Base-by-base conservation (phyloP, 2,113 vertebrate species). In the Acanthochromis polyacanthus region DNA sequence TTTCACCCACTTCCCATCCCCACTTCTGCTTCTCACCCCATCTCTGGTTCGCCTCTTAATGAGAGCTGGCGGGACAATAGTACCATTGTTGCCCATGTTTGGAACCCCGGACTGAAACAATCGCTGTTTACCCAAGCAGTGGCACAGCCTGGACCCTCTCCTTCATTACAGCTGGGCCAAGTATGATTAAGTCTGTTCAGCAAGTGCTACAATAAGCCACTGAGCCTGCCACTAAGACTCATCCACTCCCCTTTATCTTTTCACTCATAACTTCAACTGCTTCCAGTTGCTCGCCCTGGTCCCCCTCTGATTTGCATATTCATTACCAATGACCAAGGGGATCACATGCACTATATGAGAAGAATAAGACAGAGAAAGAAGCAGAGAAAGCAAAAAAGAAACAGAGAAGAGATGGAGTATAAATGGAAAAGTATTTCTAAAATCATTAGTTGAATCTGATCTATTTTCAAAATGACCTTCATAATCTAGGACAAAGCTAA, bases 51-150 rank as follows among this genome's bases (percentile, higher is more conserved):
- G 84, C 86, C 89, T 81, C 91, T 94, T 96, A 97, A 93, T 96
- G 95, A 97, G 96, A 95, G 90, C 87, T 82, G 83, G 82, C 87
- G 93, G 92, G 93, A 97, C 96, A 97, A 97, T 95, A 85, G 93
- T 90, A 91, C 89, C 91, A 95, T 96, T 97, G 95, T 97, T 95
- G 94, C 90, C 94, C 91, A 81, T 91, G 68, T 94, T 94, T 71
- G 40, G 88, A 94, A 94, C 70, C 92, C 88, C 61, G 92, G 91
- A 91, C 93, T 94, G 95, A 94, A 96, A 96, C 94, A 96, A 95
- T 95, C 30, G 69, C 91, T 96, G 94, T 97, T 97, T 97, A 97
- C 95, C 92, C 94, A 95, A 95, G 94, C 94, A 93, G 91, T 93
- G 78, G 43, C 63, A 58, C 92, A 93, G 91, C 92, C 93, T 91